These are phyloP conservation scores for Yoshiicerus persimilis DNA, from an alignment of 1,140 invertebrate genomes.

Conservation along the genomic window DNA sequence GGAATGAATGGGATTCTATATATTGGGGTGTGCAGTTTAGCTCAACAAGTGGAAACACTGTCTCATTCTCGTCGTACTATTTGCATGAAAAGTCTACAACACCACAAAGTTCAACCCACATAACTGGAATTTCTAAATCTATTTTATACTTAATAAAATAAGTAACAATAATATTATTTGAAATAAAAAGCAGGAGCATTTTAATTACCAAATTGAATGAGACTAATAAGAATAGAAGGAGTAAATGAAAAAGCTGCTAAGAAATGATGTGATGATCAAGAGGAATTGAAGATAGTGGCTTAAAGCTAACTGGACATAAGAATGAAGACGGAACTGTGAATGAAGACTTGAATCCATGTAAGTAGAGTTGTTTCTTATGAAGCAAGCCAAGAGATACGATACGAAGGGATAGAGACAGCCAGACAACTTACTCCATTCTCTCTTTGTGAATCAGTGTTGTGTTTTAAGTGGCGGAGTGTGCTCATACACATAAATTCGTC, in stretches of 20 bases:
- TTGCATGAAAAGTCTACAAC: not conserved
- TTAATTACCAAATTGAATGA: not conserved
- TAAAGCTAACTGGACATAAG: not conserved
- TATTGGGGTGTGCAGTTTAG: not conserved
- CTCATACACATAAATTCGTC: not conserved
- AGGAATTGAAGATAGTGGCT: not conserved
- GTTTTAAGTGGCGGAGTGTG: conserved; percentile 1
- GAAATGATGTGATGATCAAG: not conserved
- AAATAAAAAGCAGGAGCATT: not conserved
- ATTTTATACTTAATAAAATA: no score
- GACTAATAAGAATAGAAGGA: not conserved
- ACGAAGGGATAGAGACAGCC: not conserved
- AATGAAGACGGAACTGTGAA: not conserved
- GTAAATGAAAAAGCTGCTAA: not conserved
- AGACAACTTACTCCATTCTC: not conserved
- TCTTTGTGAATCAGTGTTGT: not conserved
- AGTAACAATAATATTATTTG: not conserved
- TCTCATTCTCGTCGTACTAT: not conserved
- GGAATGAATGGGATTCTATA: not conserved
- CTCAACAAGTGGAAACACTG: not conserved
- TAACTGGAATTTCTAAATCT: no score
- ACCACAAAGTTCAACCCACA: not conserved
- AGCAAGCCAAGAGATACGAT: not conserved
- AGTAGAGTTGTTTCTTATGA: not conserved
- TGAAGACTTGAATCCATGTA: not conserved